These are phyloP conservation scores for Eurystomus gularis DNA, from an alignment of 2,113 vertebrate genomes.

Conservation along the genomic window DNA sequence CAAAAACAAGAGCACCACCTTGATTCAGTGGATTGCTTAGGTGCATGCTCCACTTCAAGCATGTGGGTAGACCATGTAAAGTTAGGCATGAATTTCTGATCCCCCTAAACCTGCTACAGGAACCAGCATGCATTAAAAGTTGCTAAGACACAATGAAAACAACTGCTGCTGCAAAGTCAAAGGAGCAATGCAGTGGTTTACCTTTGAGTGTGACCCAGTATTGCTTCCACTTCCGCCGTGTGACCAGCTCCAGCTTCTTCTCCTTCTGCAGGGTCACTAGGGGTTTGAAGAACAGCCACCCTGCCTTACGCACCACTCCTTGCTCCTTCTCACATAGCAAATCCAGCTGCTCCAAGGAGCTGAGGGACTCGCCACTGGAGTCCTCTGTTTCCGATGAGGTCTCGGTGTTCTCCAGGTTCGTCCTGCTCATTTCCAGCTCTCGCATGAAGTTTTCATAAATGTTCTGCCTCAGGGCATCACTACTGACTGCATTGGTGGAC, in stretches of 20 bases:
- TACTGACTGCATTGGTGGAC: slow-evolving; percentile 79
- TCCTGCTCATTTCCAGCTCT: slow-evolving; percentile 84
- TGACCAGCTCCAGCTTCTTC: slow-evolving; percentile 91
- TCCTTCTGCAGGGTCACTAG: slow-evolving; percentile 93
- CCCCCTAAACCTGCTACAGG: not conserved
- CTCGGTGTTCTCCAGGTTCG: slow-evolving; percentile 63
- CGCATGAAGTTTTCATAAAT: slow-evolving; percentile 95
- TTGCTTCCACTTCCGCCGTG: slow-evolving; percentile 91
- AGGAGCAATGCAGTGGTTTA: not conserved
- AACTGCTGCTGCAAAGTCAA: not conserved
- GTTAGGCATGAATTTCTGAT: not conserved
- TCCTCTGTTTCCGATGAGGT: slow-evolving; percentile 75
- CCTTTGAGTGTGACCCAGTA: slow-evolving; percentile 98
- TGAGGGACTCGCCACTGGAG: slow-evolving; percentile 89
- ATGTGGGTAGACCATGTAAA: not conserved
- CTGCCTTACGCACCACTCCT: slow-evolving; percentile 92
- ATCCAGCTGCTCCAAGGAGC: slow-evolving; percentile 92
- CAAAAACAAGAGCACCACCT: not conserved
- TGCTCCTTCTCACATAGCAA: slow-evolving; percentile 94
- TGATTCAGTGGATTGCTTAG: not conserved
- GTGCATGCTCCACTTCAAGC: not conserved
- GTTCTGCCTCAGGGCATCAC: slow-evolving; percentile 84
- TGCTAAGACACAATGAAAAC: not conserved
- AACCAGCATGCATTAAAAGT: not conserved
- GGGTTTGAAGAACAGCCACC: slow-evolving; percentile 95